Conservation (phyloP, 2,888 invertebrate genomes). For the Chymomyza procnemis region DNA sequence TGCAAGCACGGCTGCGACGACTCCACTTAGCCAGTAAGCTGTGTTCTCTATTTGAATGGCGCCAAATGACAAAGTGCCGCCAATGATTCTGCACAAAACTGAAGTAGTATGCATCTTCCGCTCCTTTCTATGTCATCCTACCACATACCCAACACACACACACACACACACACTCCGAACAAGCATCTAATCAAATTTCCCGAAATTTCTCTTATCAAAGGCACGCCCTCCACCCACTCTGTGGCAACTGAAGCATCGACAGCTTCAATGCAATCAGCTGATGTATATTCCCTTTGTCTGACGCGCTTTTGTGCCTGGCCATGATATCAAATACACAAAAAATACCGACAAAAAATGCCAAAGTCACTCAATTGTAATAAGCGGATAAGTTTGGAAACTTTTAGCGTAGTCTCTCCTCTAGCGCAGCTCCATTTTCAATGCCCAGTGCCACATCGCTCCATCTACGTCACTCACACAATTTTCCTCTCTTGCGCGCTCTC, state of each 20-base stretch:
- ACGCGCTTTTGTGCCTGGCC: not conserved
- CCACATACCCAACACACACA: too few species aligned
- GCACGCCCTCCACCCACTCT: not conserved
- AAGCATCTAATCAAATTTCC: constrained; percentile 7
- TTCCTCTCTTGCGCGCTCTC: constrained; percentile 5
- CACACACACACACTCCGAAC: constrained; percentile 22
- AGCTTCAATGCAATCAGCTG: constrained; percentile 6
- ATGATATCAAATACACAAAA: not conserved
- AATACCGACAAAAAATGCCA: constrained; percentile 2
- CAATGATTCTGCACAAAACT: constrained; percentile 34
- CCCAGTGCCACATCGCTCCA: not conserved
- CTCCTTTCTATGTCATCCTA: not conserved
- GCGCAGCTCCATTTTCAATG: constrained; percentile 30
- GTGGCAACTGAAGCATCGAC: not conserved
- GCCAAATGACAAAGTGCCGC: constrained; percentile 42
- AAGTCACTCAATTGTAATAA: constrained; percentile 64
- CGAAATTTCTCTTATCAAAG: constrained; percentile 13
- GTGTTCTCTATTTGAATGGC: not conserved
- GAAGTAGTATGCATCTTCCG: not conserved
- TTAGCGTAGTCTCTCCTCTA: constrained; percentile 18
- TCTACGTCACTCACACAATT: constrained; percentile 18
- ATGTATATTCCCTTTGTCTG: not conserved
- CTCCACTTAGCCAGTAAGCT: constrained; percentile 21
- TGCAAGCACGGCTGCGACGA: not conserved
- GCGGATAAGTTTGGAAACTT: constrained; percentile 56